Evolutionary conservation across 2,888 invertebrate species (phyloP), one percentile per base, ranked within the genome.

Genomic region (Philopedon plagiatum): DNA sequence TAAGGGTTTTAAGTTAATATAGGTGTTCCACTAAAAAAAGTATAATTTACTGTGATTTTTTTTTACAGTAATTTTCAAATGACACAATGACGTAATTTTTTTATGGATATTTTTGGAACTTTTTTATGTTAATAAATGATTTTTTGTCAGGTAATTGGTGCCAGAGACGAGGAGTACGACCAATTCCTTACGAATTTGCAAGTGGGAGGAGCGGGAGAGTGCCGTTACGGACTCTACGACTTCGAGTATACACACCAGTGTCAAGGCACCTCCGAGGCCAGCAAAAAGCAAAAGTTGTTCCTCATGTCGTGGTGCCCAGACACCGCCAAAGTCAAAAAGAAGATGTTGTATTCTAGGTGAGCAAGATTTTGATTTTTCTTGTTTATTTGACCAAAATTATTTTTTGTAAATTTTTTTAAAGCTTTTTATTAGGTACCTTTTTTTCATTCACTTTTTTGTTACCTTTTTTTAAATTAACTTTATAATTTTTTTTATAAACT

Each of bases 241-340:
- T 98, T 98, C 85, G 97, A 98, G 88, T 99, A 98, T 88, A 96
- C 96, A 89, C 96, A 97, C 87, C 96, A 96, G 87, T 96, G 96
- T 86, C 97, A 97, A 87, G 97, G 97, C 85, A 97, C 97, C 82
- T 96, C 97, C 79, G 97, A 96, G 89, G 95, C 95, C 83, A 94
- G 95, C 86, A 97, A 97, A 91, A 97, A 97, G 92, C 97, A 98
- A 87, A 98, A 98, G 87, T 89, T 98, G 81, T 96, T 98, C 91
- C 92, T 98, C 85, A 96, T 98, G 95, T 96, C 96, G 85, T 97
- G 97, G 97, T 97, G 98, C 91, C 98, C 98, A 51, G 98, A 99
- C 89, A 96, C 95, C 86, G 97, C 99, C 82, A 96, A 96, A 89
- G 92, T 92, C 78, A 92, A 92, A 90, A 92, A 92, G 92, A 92